Conservation (phyloP, 2,113 vertebrate species). For the Platycercus adscitus region DNA sequence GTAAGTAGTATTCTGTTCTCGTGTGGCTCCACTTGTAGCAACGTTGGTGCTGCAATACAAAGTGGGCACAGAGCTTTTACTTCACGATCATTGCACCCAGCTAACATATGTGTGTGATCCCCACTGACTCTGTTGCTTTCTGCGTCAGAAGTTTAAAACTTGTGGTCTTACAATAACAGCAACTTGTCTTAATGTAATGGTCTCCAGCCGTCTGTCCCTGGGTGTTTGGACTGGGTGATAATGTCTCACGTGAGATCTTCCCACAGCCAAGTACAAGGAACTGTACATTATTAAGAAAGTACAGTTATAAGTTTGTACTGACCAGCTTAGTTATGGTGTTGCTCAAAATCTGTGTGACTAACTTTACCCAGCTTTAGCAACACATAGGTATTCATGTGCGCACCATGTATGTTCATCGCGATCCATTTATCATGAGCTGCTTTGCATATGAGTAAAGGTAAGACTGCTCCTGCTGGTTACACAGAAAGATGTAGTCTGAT, state of each 20-base stretch:
- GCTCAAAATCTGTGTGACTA: background rate
- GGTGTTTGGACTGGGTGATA: background rate
- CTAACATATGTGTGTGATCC: background rate
- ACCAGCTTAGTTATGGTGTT: background rate
- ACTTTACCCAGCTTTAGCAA: background rate
- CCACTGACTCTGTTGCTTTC: background rate
- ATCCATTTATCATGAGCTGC: background rate
- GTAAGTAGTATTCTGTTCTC: background rate
- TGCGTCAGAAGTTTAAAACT: background rate
- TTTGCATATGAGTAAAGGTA: rapidly evolving
- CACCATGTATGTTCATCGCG: background rate
- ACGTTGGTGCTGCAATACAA: background rate
- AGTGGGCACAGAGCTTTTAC: background rate
- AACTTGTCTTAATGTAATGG: background rate
- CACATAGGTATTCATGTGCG: background rate
- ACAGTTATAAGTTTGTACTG: background rate
- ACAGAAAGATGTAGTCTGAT: background rate
- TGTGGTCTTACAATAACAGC: background rate
- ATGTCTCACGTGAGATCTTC: background rate
- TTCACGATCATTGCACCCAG: background rate
- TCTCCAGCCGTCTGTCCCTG: background rate
- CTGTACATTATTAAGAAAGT: background rate
- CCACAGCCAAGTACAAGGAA: background rate
- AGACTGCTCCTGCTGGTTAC: background rate
- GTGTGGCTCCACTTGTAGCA: background rate